Percentiles rank a stretch among this genome's conserved stretches.
Conservation (phyloP, 2,797 vertebrate species). For the Bufotes viridis region DNA sequence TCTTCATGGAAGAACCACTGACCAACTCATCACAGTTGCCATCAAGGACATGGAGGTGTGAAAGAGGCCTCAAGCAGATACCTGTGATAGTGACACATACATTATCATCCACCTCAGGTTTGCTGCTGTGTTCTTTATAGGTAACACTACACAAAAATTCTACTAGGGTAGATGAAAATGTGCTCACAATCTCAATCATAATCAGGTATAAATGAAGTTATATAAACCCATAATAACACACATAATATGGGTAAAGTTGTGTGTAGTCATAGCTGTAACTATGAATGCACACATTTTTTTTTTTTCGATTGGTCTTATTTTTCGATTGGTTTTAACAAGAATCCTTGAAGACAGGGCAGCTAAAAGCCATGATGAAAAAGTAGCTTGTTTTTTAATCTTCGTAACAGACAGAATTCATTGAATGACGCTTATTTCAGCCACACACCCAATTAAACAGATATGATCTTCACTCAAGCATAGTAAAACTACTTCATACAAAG, state of each 20-base stretch:
- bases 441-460: slow-evolving; percentile 17
- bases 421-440: not conserved
- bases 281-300: not conserved
- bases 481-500: not conserved
- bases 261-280: not conserved
- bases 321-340: not conserved
- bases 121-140: no score
- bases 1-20: no score
- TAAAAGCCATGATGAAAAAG: no score
- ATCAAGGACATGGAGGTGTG: no score
- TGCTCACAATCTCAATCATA: no score
- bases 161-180: no score
- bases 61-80: no score
- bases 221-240: not conserved
- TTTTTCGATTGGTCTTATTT: not conserved
- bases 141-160: no score
- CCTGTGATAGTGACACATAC: no score
- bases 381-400: not conserved
- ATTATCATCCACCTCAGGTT: no score
- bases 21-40: no score
- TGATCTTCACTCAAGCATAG: not conserved
- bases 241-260: not conserved
- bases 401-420: not conserved
- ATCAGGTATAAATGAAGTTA: no score
- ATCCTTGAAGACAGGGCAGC: not conserved